These are phyloP conservation scores for Nibea albiflora DNA, from an alignment of 2,113 vertebrate species.

Conservation along the genomic window DNA sequence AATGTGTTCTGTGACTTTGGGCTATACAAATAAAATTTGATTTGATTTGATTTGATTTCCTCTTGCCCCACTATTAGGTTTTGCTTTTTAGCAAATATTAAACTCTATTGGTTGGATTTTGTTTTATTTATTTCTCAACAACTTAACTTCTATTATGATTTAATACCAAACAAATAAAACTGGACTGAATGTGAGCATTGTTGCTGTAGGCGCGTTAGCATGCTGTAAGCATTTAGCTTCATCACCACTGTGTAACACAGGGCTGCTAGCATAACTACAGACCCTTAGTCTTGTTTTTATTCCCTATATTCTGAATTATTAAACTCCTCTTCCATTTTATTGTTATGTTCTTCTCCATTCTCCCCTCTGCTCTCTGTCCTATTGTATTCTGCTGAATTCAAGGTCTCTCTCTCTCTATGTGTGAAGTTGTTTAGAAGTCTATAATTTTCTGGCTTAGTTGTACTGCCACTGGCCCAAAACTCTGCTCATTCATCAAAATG, in stretches of 20 bases:
- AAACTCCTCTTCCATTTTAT: neutral
- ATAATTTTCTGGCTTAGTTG: slow-evolving; percentile 64
- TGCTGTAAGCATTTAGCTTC: neutral
- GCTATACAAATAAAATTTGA: too few relatives aligned
- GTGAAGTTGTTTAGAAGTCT: slow-evolving; percentile 69
- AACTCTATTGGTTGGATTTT: neutral
- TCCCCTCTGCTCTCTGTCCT: neutral
- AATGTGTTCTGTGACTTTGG: too few relatives aligned
- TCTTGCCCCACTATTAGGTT: neutral
- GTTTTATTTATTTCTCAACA: too few relatives aligned
- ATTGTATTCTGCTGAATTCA: slow-evolving; percentile 40
- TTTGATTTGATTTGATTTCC: too few relatives aligned
- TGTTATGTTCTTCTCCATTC: neutral
- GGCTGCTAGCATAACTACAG: neutral
- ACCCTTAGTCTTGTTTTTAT: neutral
- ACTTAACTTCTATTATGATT: too few relatives aligned
- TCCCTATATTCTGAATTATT: neutral
- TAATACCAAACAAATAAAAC: too few relatives aligned
- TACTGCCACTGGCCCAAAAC: slow-evolving; percentile 66
- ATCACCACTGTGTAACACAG: neutral
- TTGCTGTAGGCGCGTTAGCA: neutral
- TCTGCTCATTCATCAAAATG: slow-evolving; percentile 72
- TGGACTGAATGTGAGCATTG: neutral
- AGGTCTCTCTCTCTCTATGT: slow-evolving; percentile 27
- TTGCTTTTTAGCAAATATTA: neutral